Percentiles rank a stretch among this genome's conserved stretches.
Conservation (phyloP, 2,888 invertebrate genomes). For the Plagodis pulveraria region DNA sequence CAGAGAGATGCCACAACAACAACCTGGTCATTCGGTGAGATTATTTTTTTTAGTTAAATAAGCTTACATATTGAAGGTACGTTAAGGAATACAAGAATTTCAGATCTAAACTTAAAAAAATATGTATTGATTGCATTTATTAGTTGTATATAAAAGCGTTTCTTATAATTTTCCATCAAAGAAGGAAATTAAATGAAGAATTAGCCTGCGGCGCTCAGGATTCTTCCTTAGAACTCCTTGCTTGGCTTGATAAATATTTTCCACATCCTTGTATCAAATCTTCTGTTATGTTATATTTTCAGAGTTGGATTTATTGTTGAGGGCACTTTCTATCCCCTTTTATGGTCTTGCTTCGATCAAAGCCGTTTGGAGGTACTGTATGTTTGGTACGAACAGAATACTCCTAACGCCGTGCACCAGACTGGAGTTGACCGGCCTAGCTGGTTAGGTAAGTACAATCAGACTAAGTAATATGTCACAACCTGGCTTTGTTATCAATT, state of each 20-base stretch:
- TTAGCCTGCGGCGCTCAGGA: no score
- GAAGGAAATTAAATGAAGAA: no score
- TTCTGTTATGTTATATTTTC: slow-evolving; percentile 24
- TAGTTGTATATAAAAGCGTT: no score
- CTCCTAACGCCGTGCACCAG: slow-evolving; percentile 76
- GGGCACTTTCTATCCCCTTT: slow-evolving; percentile 72
- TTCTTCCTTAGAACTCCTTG: no score
- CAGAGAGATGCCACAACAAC: slow-evolving; percentile 68
- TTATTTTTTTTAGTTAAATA: no score
- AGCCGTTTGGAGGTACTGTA: slow-evolving; percentile 78
- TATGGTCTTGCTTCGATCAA: slow-evolving; percentile 83
- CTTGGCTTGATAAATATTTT: no score
- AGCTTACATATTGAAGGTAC: no score
- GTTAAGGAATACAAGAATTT: no score
- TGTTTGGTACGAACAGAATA: slow-evolving; percentile 75
- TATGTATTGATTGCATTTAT: no score
- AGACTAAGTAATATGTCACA: slow-evolving; percentile 24
- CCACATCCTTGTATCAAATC: no score
- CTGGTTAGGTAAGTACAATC: slow-evolving; percentile 62
- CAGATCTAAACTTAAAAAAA: no score
- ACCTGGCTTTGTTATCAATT: neutral
- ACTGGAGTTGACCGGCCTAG: slow-evolving; percentile 74
- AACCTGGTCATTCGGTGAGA: slow-evolving; percentile 70
- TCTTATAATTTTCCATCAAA: no score
- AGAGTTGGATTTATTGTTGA: slow-evolving; percentile 82